Evolutionary conservation across 1,140 invertebrate species (phyloP).

Genomic region (Nylanderia fulva): DNA sequence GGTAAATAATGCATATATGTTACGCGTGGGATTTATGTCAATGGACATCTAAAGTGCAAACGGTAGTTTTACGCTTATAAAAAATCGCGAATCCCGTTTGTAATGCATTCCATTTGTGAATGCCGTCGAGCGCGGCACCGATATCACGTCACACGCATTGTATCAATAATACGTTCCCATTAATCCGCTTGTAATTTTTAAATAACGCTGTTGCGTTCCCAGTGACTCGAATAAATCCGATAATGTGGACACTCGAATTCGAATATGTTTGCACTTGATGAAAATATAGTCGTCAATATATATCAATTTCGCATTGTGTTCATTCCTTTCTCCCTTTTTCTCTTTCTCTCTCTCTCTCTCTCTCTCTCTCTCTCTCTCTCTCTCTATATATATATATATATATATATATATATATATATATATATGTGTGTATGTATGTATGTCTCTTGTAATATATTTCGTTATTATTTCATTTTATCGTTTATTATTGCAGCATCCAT

Average conservation of each 20-base stretch:
- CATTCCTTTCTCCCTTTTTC: neutral
- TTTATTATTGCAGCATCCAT: neutral
- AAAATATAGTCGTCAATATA: slow-evolving; percentile 7
- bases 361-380: too few relatives aligned
- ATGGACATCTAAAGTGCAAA: neutral
- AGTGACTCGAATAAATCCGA: slow-evolving; percentile 44
- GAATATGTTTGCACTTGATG: slow-evolving; percentile 24
- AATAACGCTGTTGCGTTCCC: slow-evolving; percentile 25
- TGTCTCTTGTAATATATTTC: neutral
- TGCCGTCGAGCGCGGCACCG: neutral
- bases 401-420: too few relatives aligned
- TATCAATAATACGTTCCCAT: neutral
- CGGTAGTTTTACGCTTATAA: slow-evolving; percentile 24
- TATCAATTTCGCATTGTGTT: neutral
- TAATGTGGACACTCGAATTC: slow-evolving; percentile 32
- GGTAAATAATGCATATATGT: slow-evolving; percentile 50
- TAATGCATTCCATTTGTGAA: neutral
- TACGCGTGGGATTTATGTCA: slow-evolving; percentile 12
- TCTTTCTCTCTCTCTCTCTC: neutral
- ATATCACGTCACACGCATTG: neutral
- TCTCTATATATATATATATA: too few relatives aligned
- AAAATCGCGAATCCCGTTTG: slow-evolving; percentile 21
- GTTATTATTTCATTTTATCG: neutral
- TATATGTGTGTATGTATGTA: too few relatives aligned
- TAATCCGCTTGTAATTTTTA: slow-evolving; percentile 56